phyloP scores from a whole-genome alignment of 30 jellyfish, hydroid and myxozoan species.

The Euphysa ruthae region DNA sequence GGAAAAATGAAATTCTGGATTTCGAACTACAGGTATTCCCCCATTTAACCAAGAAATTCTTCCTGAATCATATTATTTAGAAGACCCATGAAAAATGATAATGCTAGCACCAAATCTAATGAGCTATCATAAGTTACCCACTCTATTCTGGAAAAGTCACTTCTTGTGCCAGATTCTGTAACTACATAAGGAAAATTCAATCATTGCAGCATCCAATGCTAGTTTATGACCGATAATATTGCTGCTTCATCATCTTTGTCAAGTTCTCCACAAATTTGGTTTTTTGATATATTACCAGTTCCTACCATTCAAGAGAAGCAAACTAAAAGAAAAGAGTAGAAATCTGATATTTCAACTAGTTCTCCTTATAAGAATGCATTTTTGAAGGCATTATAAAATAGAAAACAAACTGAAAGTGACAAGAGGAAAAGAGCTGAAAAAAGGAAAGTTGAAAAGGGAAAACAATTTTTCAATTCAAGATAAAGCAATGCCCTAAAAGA shows the following conservation, averaged over 20 bases:
- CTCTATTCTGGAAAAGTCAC: neutral
- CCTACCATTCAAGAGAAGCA: neutral
- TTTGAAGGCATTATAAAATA: too few relatives aligned
- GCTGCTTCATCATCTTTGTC: neutral
- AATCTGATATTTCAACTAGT: neutral
- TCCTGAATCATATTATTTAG: neutral
- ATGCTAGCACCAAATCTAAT: neutral
- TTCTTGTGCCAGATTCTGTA: neutral
- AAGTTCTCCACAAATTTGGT: neutral
- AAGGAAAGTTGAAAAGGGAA: too few relatives aligned
- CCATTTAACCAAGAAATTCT: neutral
- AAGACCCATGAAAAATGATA: neutral
- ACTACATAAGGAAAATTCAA: neutral
- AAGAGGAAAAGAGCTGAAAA: too few relatives aligned
- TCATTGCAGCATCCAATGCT: neutral
- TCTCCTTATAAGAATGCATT: too few relatives aligned
- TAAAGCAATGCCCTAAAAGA: too few relatives aligned
- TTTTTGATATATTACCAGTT: neutral
- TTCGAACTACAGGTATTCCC: neutral
- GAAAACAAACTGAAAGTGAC: too few relatives aligned
- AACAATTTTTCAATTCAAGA: too few relatives aligned
- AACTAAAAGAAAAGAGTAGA: neutral
- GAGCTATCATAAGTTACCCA: neutral
- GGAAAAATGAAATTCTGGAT: constrained; percentile 2
- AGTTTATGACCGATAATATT: neutral